Percentiles rank a stretch among this genome's conserved stretches.
These are phyloP conservation scores for Galerucella nymphaeae DNA, from an alignment of 2,888 invertebrate species.

Conservation along the genomic window DNA sequence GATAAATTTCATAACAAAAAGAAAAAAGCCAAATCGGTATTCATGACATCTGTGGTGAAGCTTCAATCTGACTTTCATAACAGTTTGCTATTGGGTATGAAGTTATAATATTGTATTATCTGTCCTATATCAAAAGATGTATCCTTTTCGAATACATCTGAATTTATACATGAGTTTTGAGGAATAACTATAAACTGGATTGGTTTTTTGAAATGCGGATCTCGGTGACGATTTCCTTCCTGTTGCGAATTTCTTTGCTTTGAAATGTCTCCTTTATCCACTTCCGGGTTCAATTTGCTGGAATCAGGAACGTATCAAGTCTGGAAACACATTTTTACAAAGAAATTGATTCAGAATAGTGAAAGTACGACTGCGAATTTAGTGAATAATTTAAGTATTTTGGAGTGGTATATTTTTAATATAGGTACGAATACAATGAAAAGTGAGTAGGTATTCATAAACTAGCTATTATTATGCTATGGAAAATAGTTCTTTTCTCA, in stretches of 20 bases:
- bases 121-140: slow-evolving; percentile 34
- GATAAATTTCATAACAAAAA: no score
- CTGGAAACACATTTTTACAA: background rate
- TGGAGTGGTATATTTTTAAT: no score
- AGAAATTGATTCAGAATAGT: no score
- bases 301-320: slow-evolving; percentile 10
- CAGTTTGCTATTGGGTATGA: slow-evolving; percentile 37
- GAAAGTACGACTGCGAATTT: no score
- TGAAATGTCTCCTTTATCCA: slow-evolving; percentile 32
- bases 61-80: slow-evolving; percentile 38
- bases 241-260: slow-evolving; percentile 23
- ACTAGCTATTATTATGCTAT: no score
- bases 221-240: slow-evolving; percentile 38
- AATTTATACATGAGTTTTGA: slow-evolving; percentile 41
- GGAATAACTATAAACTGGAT: slow-evolving; percentile 40
- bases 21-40: no score
- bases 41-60: no score
- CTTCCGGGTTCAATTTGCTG: slow-evolving; percentile 28
- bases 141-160: slow-evolving; percentile 37
- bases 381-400: no score
- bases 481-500: no score
- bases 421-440: no score
- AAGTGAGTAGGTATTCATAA: no score
- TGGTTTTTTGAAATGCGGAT: slow-evolving; percentile 38
- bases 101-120: slow-evolving; percentile 38